These are phyloP conservation scores for Macrobrachium rosenbergii DNA, from an alignment of 1,140 invertebrate species.

Conservation along the genomic window DNA sequence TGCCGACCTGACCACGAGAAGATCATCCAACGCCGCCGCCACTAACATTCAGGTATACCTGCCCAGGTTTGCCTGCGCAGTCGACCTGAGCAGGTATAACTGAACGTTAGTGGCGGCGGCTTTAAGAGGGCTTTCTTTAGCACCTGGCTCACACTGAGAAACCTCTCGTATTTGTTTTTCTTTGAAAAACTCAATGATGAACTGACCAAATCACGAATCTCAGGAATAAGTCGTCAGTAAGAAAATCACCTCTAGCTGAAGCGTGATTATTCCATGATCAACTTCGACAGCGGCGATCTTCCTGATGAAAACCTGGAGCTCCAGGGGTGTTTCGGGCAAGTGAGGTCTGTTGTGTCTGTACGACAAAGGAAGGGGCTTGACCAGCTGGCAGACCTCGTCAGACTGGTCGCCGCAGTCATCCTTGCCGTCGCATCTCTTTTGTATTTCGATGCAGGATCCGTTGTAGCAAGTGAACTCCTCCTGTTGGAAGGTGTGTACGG, in stretches of 20 bases:
- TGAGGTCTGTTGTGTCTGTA: background rate
- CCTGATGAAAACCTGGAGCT: background rate
- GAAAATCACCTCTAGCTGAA: conserved; percentile 4
- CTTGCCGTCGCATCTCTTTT: background rate
- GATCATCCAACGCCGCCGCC: too few species aligned
- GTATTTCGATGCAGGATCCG: background rate
- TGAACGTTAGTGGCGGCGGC: too few species aligned
- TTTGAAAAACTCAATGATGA: too few species aligned
- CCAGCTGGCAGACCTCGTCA: background rate
- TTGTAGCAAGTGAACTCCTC: conserved; percentile 16
- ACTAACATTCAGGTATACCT: too few species aligned
- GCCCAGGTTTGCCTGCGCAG: too few species aligned
- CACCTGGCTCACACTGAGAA: too few species aligned
- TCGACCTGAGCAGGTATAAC: too few species aligned
- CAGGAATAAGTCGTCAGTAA: too few species aligned
- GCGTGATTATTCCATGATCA: background rate
- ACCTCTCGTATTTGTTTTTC: too few species aligned
- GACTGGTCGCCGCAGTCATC: conserved; percentile 28
- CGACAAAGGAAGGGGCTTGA: background rate
- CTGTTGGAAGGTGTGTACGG: background rate
- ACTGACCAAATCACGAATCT: too few species aligned
- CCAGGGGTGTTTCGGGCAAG: background rate
- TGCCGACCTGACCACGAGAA: too few species aligned
- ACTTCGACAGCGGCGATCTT: background rate
- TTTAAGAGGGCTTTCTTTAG: too few species aligned